Conservation (phyloP, 2,888 invertebrate genomes). For the Microdon myrmicae region DNA sequence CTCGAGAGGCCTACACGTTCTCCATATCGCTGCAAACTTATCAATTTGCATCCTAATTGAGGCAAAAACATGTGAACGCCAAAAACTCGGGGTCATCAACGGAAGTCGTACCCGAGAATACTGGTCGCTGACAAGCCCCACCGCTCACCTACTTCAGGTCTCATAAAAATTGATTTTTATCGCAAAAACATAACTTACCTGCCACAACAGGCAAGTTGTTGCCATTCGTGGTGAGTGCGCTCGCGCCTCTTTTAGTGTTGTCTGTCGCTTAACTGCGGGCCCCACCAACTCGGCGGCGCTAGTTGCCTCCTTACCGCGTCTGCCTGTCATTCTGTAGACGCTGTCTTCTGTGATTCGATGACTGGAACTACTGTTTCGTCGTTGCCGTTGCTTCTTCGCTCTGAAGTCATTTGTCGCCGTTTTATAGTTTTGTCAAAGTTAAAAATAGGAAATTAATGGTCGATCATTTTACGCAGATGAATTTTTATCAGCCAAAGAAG, state of each 20-base stretch:
- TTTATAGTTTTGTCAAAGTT: conserved; percentile 27
- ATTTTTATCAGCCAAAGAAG: conserved; percentile 37
- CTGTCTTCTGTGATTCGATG: conserved; percentile 5
- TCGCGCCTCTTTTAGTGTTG: conserved; percentile 25
- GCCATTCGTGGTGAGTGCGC: too few species aligned
- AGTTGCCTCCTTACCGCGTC: neutral
- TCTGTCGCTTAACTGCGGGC: conserved; percentile 9
- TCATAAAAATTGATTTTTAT: too few species aligned
- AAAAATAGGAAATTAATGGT: conserved; percentile 49
- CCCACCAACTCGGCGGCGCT: neutral
- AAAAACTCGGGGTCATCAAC: too few species aligned
- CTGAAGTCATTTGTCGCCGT: too few species aligned
- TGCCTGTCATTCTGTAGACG: too few species aligned
- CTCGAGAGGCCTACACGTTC: too few species aligned
- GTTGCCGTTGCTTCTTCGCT: conserved; percentile 28
- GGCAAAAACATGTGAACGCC: too few species aligned
- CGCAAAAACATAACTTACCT: conserved; percentile 42
- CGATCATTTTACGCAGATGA: conserved; percentile 50
- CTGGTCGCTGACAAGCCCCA: too few species aligned
- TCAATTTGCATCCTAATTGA: too few species aligned
- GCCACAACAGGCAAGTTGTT: conserved; percentile 45
- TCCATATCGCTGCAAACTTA: too few species aligned
- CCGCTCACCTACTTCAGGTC: too few species aligned
- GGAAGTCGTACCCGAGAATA: too few species aligned
- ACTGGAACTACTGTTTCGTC: conserved; percentile 10